Percentiles rank a stretch among this genome's conserved stretches.
phyloP scores from a whole-genome alignment of 2,113 vertebrate species.

The Chlorocebus sabaeus region DNA sequence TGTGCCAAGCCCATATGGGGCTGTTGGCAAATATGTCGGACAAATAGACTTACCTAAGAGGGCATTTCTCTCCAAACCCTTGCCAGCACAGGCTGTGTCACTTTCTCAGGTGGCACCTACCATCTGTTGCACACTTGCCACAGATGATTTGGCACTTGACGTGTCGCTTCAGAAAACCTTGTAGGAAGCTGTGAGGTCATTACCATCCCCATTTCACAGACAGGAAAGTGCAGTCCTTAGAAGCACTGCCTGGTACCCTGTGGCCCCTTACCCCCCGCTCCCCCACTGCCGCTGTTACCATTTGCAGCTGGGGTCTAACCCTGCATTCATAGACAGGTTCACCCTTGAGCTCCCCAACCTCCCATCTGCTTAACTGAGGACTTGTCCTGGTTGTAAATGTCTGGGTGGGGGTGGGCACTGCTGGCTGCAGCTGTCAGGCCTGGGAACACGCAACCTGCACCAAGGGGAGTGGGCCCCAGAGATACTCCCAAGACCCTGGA shows the following conservation, averaged over 20 bases:
- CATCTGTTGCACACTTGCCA: not conserved
- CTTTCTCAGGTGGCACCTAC: not conserved
- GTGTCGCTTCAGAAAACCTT: not conserved
- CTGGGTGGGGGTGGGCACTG: not conserved
- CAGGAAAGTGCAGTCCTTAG: too few species aligned
- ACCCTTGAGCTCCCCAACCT: not conserved
- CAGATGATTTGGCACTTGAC: too few species aligned
- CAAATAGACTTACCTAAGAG: not conserved
- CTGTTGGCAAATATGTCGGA: too few species aligned
- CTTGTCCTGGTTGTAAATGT: not conserved
- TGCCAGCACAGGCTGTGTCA: rapidly evolving
- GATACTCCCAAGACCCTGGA: not conserved
- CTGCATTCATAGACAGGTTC: not conserved
- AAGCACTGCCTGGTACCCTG: not conserved
- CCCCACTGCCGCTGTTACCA: too few species aligned
- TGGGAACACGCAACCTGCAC: not conserved
- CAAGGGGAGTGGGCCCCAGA: not conserved
- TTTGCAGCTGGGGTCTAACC: not conserved
- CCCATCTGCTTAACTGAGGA: not conserved
- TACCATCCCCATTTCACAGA: not conserved
- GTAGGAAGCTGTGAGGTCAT: not conserved
- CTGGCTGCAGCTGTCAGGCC: not conserved
- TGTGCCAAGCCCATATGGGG: not conserved
- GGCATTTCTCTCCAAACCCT: not conserved
- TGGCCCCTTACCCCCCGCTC: too few species aligned